These are phyloP conservation scores for Napeogenes sylphis DNA, from an alignment of 2,888 invertebrate genomes.

Conservation along the genomic window DNA sequence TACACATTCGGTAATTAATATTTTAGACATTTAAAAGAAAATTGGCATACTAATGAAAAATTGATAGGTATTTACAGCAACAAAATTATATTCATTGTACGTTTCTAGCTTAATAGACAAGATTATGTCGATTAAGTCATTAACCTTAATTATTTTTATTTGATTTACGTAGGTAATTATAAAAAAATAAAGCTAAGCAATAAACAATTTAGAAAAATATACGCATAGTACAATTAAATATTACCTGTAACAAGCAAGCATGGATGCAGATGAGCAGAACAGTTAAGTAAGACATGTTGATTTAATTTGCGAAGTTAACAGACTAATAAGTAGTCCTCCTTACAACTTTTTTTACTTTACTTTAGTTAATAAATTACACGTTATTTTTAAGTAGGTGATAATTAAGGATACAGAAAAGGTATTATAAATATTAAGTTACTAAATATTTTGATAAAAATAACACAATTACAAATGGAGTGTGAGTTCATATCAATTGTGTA, in stretches of 20 bases:
- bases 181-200: background rate
- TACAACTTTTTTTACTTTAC: background rate
- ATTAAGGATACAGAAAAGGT: too few relatives aligned
- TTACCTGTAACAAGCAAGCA: constrained; percentile 42
- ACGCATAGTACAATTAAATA: background rate
- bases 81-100: too few relatives aligned
- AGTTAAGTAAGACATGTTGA: constrained; percentile 39
- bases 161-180: too few relatives aligned
- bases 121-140: too few relatives aligned
- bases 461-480: background rate
- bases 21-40: background rate
- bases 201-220: background rate
- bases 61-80: too few relatives aligned
- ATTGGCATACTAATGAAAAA: too few relatives aligned
- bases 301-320: background rate
- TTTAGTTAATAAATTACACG: too few relatives aligned
- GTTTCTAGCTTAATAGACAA: too few relatives aligned
- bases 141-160: too few relatives aligned
- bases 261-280: constrained; percentile 40
- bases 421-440: too few relatives aligned
- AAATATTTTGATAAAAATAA: too few relatives aligned
- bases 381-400: too few relatives aligned
- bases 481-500: constrained; percentile 5
- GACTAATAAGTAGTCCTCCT: background rate
- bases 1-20: constrained; percentile 25